A percentile compares a stretch with the other conserved stretches of the same genome.
These are phyloP conservation scores for Spisula solida DNA, from an alignment of 2,888 invertebrate genomes.

Conservation along the genomic window DNA sequence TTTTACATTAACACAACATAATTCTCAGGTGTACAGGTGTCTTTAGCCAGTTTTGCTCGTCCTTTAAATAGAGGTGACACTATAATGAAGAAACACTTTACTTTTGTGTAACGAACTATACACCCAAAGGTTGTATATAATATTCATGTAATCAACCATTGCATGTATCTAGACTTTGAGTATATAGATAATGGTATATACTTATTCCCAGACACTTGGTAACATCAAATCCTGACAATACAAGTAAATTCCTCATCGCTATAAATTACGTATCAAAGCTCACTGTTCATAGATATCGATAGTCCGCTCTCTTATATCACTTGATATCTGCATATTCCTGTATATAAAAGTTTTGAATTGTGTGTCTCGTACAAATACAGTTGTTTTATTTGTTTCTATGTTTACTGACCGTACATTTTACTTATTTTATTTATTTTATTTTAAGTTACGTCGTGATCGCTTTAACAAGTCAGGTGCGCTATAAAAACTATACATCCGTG, in stretches of 20 bases:
- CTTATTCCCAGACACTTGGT: neutral
- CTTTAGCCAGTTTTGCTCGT: no score
- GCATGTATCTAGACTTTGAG: no score
- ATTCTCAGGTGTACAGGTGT: no score
- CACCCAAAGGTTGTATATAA: no score
- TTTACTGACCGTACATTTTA: no score
- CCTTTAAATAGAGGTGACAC: no score
- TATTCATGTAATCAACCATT: no score
- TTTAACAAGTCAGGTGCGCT: neutral
- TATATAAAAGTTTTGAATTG: neutral
- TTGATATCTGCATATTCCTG: neutral
- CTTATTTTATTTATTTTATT: no score
- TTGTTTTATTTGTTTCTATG: no score
- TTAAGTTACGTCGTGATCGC: neutral
- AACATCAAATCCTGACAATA: neutral
- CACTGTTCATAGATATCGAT: neutral
- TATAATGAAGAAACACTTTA: no score
- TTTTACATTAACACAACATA: neutral
- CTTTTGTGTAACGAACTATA: no score
- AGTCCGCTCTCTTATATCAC: neutral
- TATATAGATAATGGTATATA: neutral
- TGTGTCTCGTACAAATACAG: no score
- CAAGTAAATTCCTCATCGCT: neutral
- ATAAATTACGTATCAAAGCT: neutral
- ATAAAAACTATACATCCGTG: constrained; percentile 19